These are phyloP conservation scores for Drepanosiphum platanoidis DNA, from an alignment of 2,888 invertebrate genomes.

Conservation along the genomic window DNA sequence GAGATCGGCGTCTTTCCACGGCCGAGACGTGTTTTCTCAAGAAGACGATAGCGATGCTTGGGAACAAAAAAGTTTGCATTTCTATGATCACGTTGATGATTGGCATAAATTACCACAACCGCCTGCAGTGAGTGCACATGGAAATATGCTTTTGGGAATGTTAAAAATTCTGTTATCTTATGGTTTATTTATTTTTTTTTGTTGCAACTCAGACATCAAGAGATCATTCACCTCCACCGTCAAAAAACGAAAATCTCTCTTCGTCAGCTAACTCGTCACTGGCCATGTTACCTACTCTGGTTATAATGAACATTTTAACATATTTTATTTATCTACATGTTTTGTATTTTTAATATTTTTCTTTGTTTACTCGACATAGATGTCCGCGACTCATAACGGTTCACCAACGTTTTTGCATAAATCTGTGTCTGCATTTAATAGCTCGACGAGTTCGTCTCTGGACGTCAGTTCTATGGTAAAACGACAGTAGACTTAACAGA, in stretches of 20 bases:
- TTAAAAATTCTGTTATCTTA: neutral
- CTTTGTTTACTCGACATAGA: neutral
- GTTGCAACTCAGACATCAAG: slow-evolving; percentile 47
- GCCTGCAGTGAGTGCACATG: slow-evolving; percentile 19
- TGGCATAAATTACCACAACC: slow-evolving; percentile 56
- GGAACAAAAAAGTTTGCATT: slow-evolving; percentile 63
- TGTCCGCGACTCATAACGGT: slow-evolving; percentile 42
- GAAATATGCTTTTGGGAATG: neutral
- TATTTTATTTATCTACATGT: neutral
- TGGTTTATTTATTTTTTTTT: neutral
- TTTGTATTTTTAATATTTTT: neutral
- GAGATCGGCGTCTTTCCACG: slow-evolving; percentile 70
- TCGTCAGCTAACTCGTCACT: slow-evolving; percentile 43
- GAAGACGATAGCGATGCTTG: slow-evolving; percentile 64
- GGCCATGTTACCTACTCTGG: slow-evolving; percentile 24
- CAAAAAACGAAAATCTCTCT: slow-evolving; percentile 41
- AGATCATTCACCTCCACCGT: slow-evolving; percentile 50
- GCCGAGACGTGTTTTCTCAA: slow-evolving; percentile 64
- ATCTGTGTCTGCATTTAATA: slow-evolving; percentile 52
- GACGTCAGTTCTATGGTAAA: slow-evolving; percentile 62
- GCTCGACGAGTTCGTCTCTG: slow-evolving; percentile 59
- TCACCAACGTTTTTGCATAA: slow-evolving; percentile 52
- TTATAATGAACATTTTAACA: neutral
- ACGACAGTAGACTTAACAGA: too few relatives aligned
- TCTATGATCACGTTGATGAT: slow-evolving; percentile 47